Evolutionary conservation across 1,140 invertebrate species (phyloP), one percentile per base, ranked within the genome.

Genomic region (Neocloeon triangulifer): DNA sequence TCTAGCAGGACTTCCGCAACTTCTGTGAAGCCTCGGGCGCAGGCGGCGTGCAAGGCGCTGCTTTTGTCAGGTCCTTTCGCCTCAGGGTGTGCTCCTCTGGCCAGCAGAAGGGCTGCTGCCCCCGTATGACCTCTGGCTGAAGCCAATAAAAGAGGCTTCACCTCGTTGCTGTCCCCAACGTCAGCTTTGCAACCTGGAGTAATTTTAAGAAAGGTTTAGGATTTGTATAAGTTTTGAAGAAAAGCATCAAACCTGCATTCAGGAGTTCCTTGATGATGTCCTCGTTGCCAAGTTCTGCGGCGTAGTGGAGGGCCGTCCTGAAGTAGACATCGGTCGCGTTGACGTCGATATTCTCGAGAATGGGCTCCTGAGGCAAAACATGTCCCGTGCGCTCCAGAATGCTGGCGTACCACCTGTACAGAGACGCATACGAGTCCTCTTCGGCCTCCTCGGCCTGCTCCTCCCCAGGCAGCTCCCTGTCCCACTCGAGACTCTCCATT

Each of bases 401-500:
- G 33, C 55, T 56, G 14, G 61, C 62, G 46, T 64, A 65, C 44
- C 41, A 48, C 12, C 40, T 33, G 30, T 44, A 48, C 4, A 61
- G 43, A 2, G 47, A 44, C 18, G 43, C 47, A 41, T 49, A 43
- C n/a, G 35, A 31, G 13, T 23, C 22, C 20, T 25, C 34, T 16
- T 48, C 43, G 12, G 42, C 49, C 30, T 28, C 36, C 16, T 35
- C 34, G n/a, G 26, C 40, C 36, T 35, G 41, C 37, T 40, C 39
- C 21, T 35, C 34, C 14, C 47, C 47, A 20, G 53, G 50, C 10
- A 64, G 50, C 43, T 66, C 63, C 34, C 56, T 51, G 30, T 64
- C 62, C 63, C 63, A 66, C 40, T 66, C 60, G 2, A 66, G 43
- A 14, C 50, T 55, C 30, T 65, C 62, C 63, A 66, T 66, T 10